Evolutionary conservation across 2,888 invertebrate genomes (phyloP), one percentile per base, ranked within the genome.

Genomic region (Homarus gammarus): DNA sequence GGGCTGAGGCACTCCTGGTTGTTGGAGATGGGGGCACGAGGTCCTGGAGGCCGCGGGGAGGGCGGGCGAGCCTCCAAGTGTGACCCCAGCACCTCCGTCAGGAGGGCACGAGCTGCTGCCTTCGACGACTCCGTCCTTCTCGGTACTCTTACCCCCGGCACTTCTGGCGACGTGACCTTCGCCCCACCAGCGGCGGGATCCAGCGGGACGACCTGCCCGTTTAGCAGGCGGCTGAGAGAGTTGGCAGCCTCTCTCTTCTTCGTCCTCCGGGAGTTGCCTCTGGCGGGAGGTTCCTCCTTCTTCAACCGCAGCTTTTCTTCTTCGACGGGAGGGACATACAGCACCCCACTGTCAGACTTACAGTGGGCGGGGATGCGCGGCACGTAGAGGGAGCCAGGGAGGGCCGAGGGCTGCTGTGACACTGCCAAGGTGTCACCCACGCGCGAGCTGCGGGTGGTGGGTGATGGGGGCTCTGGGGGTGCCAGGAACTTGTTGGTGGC

Each of bases 251-350:
- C 44, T 18, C 40, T 38, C n/a, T 31, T 38, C 31, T 78, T 68
- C 12, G n/a, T 81, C 15, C 90, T 64, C 8, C 84, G 51, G 22
- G 90, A 90, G 81, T 90, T 90, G 2, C 90, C 90, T n/a, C 38
- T 84, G 31, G 77, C 72, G 12, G 87, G 84, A 5, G 84, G 64
- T 5, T 84, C 81, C 83, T 44, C 22, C 75, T 75, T 84, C 49
- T 36, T 73, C 27, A 38, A 22, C 38, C 87, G 44, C 38, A 90
- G 84, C 68, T 87, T 40, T 15, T 64, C 64, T 61, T 87, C 79
- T 36, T 84, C 73, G 18, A 90, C 90, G 31, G 90, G 90, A 44
- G 90, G 87, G n/a, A 90, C 87, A 51, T 87, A 90, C 68, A 90
- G 77, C 31, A 72, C 81, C 33, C 90, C 90, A 51, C 84, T 70